phyloP scores from a whole-genome alignment of 2,113 vertebrate genomes.

The Boulengeromyrus knoepffleri region DNA sequence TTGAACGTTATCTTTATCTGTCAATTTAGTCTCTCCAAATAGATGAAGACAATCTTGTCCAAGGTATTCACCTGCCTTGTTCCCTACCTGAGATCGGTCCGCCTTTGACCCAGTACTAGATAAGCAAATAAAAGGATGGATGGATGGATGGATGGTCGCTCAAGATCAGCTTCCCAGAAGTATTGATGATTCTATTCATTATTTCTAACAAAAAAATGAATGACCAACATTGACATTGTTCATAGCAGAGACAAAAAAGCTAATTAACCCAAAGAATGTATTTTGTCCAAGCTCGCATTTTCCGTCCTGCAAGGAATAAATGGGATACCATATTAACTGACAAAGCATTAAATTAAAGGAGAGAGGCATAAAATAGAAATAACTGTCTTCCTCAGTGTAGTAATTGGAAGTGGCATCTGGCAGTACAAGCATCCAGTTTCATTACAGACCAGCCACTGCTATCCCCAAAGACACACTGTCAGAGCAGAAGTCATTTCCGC shows the following conservation, averaged over 20 bases:
- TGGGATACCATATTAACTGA: constrained; percentile 29
- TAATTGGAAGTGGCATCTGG: constrained; percentile 39
- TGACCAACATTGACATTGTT: background rate
- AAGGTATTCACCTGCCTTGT: background rate
- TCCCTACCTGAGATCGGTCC: background rate
- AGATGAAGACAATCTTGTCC: background rate
- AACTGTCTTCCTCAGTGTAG: constrained; percentile 23
- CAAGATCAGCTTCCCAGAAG: background rate
- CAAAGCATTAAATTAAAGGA: constrained; percentile 33
- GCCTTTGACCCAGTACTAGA: background rate
- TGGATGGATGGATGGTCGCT: background rate
- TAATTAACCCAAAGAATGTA: constrained; percentile 20
- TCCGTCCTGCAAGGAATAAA: constrained; percentile 24
- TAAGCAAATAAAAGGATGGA: background rate
- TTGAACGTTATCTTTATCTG: background rate
- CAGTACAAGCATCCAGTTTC: constrained; percentile 32
- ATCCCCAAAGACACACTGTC: background rate
- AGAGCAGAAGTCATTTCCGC: background rate
- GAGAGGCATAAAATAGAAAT: constrained; percentile 34
- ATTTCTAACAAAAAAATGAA: background rate
- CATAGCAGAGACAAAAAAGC: background rate
- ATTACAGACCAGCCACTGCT: constrained; percentile 25
- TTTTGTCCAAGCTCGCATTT: background rate
- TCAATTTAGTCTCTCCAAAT: background rate
- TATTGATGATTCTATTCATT: background rate